Base-by-base conservation (phyloP, 2,797 vertebrate species). In the Hipposideros larvatus region DNA sequence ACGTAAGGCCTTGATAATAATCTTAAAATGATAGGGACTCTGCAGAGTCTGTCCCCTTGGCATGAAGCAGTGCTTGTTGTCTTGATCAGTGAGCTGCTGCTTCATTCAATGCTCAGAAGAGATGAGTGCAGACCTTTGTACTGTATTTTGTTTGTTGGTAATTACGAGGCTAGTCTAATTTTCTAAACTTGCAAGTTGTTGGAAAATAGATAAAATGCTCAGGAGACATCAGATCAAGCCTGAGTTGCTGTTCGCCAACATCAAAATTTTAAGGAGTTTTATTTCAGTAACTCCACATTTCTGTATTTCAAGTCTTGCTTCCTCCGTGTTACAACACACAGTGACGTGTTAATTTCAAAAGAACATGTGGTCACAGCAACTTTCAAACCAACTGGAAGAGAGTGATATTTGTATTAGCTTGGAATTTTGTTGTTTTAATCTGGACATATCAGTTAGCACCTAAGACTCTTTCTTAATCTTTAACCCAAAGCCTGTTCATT, bases 151-250 rank as follows among this genome's bases (percentile, higher is more conserved):
- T 61, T 93, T 59, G 28, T 14, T 83, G 57, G 4, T 88, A 55
- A 68, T 77, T 70, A 53, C 11, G 59, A 78, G 16, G 6, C 28
- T 53, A 41, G 34, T 84, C 51, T 77, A 19, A 63, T 77, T 79
- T 93, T 90, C 51, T 83, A 75, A 66, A 90, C 86, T 82, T 77
- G 31, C 22, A 95, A 83, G 26, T 51, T 90, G 26, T 51, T 88
- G 74, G 55, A 21, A 91, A 94, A 61, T 80, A 86, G 83, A 87
- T 63, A 79, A 86, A 93, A 55, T 61, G 18, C 75, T 86, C 14
- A 21, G 11, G n/a, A 57, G 21, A 59, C 4, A 68, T 41, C 57
- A 43, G 11, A 26, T 57, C 14, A 83, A 57, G 31, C 43, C 18
- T 48, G 21, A 8, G 26, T 7, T 75, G 24, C 31, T 65, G 0